A percentile compares a stretch with the other conserved stretches of the same genome.
Conservation (phyloP, 2,888 invertebrate species). For the Chrysomela aeneicollis region DNA sequence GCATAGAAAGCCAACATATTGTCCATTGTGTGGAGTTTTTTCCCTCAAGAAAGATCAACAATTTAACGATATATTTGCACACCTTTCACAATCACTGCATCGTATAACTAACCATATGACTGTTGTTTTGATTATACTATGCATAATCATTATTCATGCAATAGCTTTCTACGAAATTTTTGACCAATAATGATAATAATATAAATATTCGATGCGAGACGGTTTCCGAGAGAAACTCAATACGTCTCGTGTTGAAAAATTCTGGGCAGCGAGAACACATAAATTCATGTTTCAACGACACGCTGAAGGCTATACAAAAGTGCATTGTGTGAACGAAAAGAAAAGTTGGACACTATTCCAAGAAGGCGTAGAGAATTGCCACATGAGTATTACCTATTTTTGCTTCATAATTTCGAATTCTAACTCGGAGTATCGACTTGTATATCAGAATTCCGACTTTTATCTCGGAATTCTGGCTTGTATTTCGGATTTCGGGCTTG, state of each 20-base stretch:
- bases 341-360: neutral
- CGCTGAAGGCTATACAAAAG: slow-evolving; percentile 8
- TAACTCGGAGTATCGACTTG: no score
- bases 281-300: slow-evolving; percentile 11
- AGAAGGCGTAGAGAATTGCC: no score
- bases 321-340: slow-evolving; percentile 10
- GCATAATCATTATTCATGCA: slow-evolving; percentile 2
- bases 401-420: no score
- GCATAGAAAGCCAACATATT: neutral
- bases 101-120: neutral
- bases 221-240: slow-evolving; percentile 9
- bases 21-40: neutral
- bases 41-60: neutral
- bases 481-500: no score
- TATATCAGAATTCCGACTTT: no score
- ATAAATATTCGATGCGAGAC: neutral
- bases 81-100: slow-evolving; percentile 5
- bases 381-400: no score
- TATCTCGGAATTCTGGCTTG: no score
- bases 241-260: neutral
- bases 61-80: neutral
- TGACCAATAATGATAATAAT: neutral
- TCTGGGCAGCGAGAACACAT: neutral
- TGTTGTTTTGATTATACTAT: neutral
- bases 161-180: slow-evolving; percentile 19